Conservation (phyloP, 2,113 vertebrate species). For the Albula glossodonta region DNA sequence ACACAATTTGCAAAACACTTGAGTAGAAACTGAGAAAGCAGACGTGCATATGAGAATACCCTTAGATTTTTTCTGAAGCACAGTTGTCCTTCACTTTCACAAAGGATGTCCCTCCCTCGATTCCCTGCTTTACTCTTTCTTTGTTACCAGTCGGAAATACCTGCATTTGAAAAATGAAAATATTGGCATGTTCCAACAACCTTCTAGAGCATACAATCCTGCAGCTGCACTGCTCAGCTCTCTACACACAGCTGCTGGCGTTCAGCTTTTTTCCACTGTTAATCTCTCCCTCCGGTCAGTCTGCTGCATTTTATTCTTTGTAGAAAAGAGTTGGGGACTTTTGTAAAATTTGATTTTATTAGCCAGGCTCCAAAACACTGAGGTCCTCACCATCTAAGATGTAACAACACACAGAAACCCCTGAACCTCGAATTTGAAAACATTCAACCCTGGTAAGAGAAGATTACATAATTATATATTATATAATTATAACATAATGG, state of each 20-base stretch:
- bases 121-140: background rate
- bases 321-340: background rate
- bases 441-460: background rate
- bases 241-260: background rate
- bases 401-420: background rate
- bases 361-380: background rate
- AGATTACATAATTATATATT: background rate
- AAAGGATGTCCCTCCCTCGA: background rate
- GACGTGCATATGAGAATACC: background rate
- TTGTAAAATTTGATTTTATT: background rate
- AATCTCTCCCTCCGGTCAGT: background rate
- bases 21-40: background rate
- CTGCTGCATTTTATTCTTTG: background rate
- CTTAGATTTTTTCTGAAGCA: background rate
- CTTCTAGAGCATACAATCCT: background rate
- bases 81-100: background rate
- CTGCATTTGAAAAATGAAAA: constrained; percentile 19
- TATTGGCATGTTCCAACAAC: constrained; percentile 14
- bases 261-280: background rate
- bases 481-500: too few species aligned
- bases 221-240: background rate
- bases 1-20: background rate
- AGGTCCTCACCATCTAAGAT: background rate
- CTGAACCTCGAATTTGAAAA: background rate
- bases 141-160: constrained; percentile 7